These are phyloP conservation scores for Branchinecta lynchi DNA, from an alignment of 1,140 invertebrate species.

Conservation along the genomic window DNA sequence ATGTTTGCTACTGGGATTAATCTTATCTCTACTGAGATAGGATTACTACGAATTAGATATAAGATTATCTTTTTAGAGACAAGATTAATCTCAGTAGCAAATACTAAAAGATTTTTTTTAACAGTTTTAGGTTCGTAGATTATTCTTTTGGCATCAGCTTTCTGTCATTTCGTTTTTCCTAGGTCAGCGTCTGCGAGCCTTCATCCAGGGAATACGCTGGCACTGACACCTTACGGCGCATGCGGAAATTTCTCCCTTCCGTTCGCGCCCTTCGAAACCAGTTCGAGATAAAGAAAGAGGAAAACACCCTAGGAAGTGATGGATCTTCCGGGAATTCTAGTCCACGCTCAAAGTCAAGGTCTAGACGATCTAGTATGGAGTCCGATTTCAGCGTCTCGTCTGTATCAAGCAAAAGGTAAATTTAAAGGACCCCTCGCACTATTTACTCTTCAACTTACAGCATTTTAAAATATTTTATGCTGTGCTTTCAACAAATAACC, in stretches of 20 bases:
- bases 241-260: conserved; percentile 27
- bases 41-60: no score
- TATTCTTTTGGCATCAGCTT: neutral
- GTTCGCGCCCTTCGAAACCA: conserved; percentile 27
- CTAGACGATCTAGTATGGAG: conserved; percentile 7
- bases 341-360: neutral
- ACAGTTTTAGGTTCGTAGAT: no score
- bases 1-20: no score
- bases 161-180: neutral
- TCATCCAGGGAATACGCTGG: conserved; percentile 5
- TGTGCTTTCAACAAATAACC: no score
- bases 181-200: conserved; percentile 17
- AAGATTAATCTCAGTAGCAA: no score
- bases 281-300: conserved; percentile 25
- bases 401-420: neutral
- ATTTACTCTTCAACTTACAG: no score
- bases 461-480: no score
- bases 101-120: no score
- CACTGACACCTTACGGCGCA: conserved; percentile 15
- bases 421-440: no score
- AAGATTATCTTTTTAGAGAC: no score
- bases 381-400: neutral
- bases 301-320: neutral
- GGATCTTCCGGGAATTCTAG: neutral
- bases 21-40: no score